Percentiles rank a stretch among this genome's conserved stretches.
phyloP scores from a whole-genome alignment of 2,888 invertebrate species.

The Xylocampa areola region DNA sequence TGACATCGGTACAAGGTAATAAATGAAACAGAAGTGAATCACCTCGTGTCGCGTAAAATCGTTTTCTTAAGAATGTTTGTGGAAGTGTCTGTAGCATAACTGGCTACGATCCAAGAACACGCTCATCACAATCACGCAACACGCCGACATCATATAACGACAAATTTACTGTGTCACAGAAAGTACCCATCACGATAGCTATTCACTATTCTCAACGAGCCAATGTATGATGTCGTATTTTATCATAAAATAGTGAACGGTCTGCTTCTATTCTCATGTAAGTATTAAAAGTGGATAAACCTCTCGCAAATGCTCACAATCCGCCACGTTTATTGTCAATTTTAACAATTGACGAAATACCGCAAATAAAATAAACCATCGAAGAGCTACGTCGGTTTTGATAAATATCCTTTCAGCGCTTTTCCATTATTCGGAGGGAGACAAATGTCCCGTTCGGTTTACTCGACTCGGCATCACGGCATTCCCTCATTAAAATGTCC shows the following conservation, averaged over 20 bases:
- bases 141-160: conserved; percentile 79
- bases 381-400: conserved; percentile 72
- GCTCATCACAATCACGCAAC: conserved; percentile 79
- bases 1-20: conserved; percentile 67
- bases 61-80: conserved; percentile 71
- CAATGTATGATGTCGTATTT: conserved; percentile 55
- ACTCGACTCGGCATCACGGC: conserved; percentile 76
- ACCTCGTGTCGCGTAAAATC: conserved; percentile 68
- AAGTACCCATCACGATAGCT: conserved; percentile 64
- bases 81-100: conserved; percentile 69
- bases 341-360: conserved; percentile 68
- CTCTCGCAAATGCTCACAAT: conserved; percentile 27
- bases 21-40: conserved; percentile 69
- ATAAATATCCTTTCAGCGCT: conserved; percentile 83
- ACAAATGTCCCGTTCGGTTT: conserved; percentile 76
- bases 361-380: conserved; percentile 71
- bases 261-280: conserved; percentile 39
- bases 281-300: conserved; percentile 48
- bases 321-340: conserved; percentile 50
- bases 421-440: conserved; percentile 80
- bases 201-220: conserved; percentile 64
- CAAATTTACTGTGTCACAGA: conserved; percentile 75
- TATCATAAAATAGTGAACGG: conserved; percentile 44
- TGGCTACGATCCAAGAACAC: conserved; percentile 78
- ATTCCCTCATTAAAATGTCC: conserved; percentile 84